These are phyloP conservation scores for Sylvilagus bachmani DNA, from an alignment of 2,113 vertebrate genomes.

Conservation along the genomic window DNA sequence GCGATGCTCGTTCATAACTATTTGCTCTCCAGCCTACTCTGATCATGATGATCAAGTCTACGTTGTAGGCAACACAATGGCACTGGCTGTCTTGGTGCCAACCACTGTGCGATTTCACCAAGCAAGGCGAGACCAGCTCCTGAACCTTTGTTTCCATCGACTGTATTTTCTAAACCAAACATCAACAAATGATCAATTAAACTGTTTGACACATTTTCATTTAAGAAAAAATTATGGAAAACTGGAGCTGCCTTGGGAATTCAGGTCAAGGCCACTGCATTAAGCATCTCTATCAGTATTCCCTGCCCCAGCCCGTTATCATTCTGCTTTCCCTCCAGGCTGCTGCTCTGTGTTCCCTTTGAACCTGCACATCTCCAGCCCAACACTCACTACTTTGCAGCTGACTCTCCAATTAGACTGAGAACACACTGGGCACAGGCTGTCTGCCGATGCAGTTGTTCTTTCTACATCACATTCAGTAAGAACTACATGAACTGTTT, in stretches of 20 bases:
- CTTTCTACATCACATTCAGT: not conserved
- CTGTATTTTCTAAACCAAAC: not conserved
- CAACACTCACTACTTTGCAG: too few relatives aligned
- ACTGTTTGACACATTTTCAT: not conserved
- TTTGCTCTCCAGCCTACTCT: too few relatives aligned
- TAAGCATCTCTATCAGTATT: not conserved
- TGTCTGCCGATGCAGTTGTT: not conserved
- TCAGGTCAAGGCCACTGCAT: not conserved
- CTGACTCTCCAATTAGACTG: not conserved
- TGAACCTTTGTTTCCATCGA: not conserved
- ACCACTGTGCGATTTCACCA: not conserved
- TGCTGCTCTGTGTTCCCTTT: not conserved
- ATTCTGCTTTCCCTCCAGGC: not conserved
- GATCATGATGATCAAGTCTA: not conserved
- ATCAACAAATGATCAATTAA: not conserved
- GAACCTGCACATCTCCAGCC: not conserved
- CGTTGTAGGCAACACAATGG: not conserved
- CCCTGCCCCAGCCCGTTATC: not conserved
- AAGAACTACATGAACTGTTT: not conserved
- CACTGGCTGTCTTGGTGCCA: not conserved
- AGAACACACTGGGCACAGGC: not conserved
- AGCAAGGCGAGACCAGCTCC: not conserved
- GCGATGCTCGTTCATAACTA: not conserved
- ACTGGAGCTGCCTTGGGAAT: not conserved
- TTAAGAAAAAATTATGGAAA: not conserved